Base-by-base conservation (phyloP, 1,140 invertebrate species). In the Zaprionus nigranus region DNA sequence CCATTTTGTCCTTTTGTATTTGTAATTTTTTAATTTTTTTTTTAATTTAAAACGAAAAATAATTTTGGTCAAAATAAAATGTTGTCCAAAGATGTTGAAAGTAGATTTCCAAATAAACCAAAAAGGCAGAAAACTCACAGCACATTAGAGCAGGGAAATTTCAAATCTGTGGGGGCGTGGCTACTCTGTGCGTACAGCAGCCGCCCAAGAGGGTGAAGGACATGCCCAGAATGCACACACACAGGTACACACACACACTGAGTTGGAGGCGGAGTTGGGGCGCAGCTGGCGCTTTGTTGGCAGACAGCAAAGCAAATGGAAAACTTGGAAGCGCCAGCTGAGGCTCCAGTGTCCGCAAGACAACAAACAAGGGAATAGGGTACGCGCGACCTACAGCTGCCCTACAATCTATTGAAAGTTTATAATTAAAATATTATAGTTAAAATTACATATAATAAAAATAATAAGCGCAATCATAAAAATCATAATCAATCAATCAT, bases 251-350 rank as follows among this genome's bases (percentile, higher is more conserved):
- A 49, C 46, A 11, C 46, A 51, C 20, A 24, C 20, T 5, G 17
- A 26, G 40, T 38, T 51, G 58, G 53, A 62, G 76, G 66, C 26
- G 65, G 61, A 49, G 22, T 59, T 68, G 66, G 69, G 78, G 53
- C 84, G 61, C 87, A 90, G 70, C 80, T 90, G 87, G 75, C 63
- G 58, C 60, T 59, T 58, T 58, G 66, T 15, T 43, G 36, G 26
- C 86, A 90, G 70, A 61, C 58, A 56, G 67, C 34, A 69, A 72
- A 59, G 57, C 75, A 91, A 91, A 87, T 91, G 78, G 56, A 83
- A 87, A 83, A 67, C 69, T 59, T 53, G 46, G 49, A 15, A 59
- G 20, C 53, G 59, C 43, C 87, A 90, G 87, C 58, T 90, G 87
- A 56, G 87, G 87, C 60, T 58, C 54, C 12, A 51, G n/a, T 26